Percentiles rank a stretch among this genome's conserved stretches.
These are phyloP conservation scores for Fissipunctia ypsillon DNA, from an alignment of 2,888 invertebrate species.

Conservation along the genomic window DNA sequence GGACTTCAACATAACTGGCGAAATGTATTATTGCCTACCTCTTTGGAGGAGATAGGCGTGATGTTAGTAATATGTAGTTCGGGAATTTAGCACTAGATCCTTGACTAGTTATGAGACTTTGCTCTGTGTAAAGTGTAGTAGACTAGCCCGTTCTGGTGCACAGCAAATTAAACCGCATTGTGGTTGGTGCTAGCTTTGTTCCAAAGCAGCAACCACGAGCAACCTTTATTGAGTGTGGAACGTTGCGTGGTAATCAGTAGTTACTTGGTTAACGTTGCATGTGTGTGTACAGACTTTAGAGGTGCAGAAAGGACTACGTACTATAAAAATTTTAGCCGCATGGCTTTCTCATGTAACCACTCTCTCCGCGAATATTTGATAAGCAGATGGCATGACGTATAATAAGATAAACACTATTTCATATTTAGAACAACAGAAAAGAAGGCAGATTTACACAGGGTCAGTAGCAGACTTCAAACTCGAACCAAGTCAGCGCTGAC, in stretches of 20 bases:
- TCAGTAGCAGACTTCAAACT: no score
- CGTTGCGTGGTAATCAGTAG: conserved; percentile 2
- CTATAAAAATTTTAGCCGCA: no score
- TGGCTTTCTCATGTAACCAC: no score
- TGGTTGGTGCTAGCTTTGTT: conserved; percentile 17
- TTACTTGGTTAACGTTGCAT: neutral
- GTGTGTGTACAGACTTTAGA: neutral
- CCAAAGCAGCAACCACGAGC: neutral
- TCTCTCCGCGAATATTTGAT: no score
- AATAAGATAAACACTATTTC: no score
- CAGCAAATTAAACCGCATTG: conserved; percentile 50
- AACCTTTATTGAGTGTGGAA: conserved; percentile 6
- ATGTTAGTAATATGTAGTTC: neutral
- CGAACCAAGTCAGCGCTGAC: no score
- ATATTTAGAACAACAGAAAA: no score
- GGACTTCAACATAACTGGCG: no score
- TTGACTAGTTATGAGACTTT: neutral
- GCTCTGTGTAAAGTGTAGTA: neutral
- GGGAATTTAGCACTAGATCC: neutral
- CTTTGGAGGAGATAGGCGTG: no score
- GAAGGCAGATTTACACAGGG: no score
- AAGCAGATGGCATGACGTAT: no score
- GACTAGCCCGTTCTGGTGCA: conserved; percentile 3
- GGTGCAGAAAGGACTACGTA: no score
- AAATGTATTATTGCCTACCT: neutral